phyloP scores from a whole-genome alignment of 2,113 vertebrate species.

The Cygnus atratus region DNA sequence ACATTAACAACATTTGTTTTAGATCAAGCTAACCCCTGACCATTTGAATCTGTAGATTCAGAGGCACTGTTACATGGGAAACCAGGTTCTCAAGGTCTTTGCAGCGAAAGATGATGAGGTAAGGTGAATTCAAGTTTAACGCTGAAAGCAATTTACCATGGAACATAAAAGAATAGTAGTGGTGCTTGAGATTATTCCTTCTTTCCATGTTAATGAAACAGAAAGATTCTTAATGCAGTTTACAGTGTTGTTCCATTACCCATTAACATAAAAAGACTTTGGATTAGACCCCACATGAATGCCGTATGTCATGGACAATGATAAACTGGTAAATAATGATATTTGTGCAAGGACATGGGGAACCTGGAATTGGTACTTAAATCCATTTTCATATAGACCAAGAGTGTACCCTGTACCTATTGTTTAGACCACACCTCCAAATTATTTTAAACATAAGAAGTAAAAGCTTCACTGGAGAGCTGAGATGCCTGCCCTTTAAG shows the following conservation, averaged over 20 bases:
- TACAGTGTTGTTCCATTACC: background rate
- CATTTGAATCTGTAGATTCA: conserved; percentile 76
- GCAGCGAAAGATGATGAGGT: conserved; percentile 88
- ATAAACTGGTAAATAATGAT: background rate
- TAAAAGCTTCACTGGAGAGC: background rate
- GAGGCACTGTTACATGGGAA: conserved; percentile 88
- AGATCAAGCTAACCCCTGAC: background rate
- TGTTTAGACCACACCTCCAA: background rate
- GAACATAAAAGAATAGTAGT: background rate
- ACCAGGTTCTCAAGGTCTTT: conserved; percentile 90
- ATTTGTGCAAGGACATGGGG: background rate
- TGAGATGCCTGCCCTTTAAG: background rate
- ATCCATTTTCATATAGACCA: background rate
- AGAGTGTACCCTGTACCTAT: background rate
- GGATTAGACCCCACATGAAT: background rate
- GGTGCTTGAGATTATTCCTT: background rate
- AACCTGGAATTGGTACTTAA: background rate
- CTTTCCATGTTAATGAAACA: background rate
- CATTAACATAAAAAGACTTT: background rate
- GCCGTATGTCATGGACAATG: background rate
- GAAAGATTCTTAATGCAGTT: background rate
- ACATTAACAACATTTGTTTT: background rate
- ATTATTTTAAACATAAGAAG: background rate
- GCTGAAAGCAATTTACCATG: background rate
- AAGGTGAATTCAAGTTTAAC: conserved; percentile 39